Conservation (phyloP, 2,113 vertebrate species). For the Melanerpes aurifrons region DNA sequence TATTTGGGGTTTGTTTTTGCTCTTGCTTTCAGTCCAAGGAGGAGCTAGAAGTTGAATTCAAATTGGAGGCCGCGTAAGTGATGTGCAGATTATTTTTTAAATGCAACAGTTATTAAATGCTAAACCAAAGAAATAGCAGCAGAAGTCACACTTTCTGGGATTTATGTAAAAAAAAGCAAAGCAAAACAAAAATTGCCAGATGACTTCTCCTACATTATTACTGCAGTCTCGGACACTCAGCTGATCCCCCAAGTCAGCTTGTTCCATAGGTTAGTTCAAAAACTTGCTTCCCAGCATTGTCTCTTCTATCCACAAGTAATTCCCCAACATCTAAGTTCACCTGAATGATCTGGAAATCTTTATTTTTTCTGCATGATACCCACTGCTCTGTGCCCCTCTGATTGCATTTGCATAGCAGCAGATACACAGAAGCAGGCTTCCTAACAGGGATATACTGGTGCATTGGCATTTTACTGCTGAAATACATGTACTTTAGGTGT, state of each 20-base stretch:
- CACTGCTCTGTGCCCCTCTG: background rate
- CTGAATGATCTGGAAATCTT: background rate
- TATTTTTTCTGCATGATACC: rapidly evolving
- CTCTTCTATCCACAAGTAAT: background rate
- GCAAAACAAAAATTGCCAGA: background rate
- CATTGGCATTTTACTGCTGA: background rate
- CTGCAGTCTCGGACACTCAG: background rate
- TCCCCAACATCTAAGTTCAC: background rate
- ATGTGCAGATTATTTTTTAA: background rate
- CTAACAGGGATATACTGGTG: background rate
- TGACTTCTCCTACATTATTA: background rate
- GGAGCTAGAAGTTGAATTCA: slow-evolving; percentile 83
- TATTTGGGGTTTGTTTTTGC: background rate
- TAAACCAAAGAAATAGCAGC: background rate
- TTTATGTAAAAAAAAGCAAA: background rate
- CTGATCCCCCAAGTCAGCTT: background rate
- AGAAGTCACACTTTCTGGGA: background rate
- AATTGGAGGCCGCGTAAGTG: slow-evolving; percentile 81
- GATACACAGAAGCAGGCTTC: background rate
- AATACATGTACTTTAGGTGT: background rate
- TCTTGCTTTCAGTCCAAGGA: slow-evolving; percentile 66
- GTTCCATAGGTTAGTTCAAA: background rate
- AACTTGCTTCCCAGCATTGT: rapidly evolving
- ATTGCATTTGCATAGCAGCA: background rate
- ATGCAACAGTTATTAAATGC: background rate